phyloP scores from a whole-genome alignment of 2,888 invertebrate species.

The Pteria penguin region DNA sequence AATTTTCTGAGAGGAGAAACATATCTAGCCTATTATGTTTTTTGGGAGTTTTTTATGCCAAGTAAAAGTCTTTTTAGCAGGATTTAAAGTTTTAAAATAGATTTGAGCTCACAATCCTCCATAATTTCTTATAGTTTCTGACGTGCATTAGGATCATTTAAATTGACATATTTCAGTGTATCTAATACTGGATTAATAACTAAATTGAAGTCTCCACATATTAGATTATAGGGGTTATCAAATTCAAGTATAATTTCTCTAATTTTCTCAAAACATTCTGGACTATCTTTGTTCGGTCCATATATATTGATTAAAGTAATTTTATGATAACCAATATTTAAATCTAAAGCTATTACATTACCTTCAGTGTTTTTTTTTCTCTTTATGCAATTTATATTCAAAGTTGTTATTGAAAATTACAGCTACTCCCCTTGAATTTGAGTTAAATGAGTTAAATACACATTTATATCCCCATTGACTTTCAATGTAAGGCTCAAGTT shows the following conservation, averaged over 20 bases:
- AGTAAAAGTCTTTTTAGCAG: background rate
- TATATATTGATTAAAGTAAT: too few species aligned
- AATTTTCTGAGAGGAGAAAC: background rate
- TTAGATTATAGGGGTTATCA: too few species aligned
- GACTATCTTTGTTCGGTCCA: too few species aligned
- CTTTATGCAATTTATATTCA: background rate
- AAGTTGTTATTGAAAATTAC: background rate
- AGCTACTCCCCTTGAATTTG: background rate
- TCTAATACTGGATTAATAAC: too few species aligned
- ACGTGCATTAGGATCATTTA: background rate
- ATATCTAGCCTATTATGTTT: background rate
- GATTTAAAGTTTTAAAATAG: background rate
- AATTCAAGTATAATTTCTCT: too few species aligned
- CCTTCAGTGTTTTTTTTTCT: background rate
- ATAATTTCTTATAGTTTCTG: background rate
- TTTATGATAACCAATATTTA: too few species aligned
- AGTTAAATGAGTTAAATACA: background rate
- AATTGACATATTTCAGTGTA: background rate
- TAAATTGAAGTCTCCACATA: too few species aligned
- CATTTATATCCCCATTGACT: background rate
- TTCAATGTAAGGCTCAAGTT: too few species aligned
- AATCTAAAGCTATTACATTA: background rate
- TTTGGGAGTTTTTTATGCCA: background rate
- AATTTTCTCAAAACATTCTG: too few species aligned
- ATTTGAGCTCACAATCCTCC: background rate